Evolutionary conservation across 2,113 vertebrate species (phyloP).

Genomic region (Hemicordylus capensis): DNA sequence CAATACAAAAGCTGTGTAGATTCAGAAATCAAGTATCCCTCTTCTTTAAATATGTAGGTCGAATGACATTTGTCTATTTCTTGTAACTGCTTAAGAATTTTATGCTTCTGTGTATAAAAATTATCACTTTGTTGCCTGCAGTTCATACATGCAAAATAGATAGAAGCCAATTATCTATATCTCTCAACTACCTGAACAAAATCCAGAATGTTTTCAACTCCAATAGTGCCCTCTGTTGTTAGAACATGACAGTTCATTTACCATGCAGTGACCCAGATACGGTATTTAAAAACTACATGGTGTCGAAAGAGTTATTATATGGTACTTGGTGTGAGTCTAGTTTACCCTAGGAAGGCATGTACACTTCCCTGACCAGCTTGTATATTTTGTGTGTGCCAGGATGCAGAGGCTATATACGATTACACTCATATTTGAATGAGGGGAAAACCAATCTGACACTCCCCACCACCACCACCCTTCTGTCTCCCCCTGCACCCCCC

Average conservation of each 20-base stretch:
- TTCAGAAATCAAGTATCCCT: background rate
- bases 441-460: background rate
- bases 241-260: background rate
- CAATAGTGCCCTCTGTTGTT: constrained; percentile 8
- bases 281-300: background rate
- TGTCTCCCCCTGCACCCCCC: too few relatives aligned
- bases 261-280: background rate
- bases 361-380: background rate
- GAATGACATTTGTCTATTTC: background rate
- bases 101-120: background rate
- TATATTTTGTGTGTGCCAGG: background rate
- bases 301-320: too few relatives aligned
- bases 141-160: background rate
- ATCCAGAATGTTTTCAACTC: background rate
- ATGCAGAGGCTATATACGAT: background rate
- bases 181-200: background rate
- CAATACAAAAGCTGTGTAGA: background rate
- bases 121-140: background rate
- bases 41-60: background rate
- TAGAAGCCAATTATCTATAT: background rate
- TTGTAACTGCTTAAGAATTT: background rate
- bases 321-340: background rate
- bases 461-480: background rate
- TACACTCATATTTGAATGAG: background rate
- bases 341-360: background rate